These are phyloP conservation scores for Passer montanus DNA, from an alignment of 2,113 vertebrate genomes.

Conservation along the genomic window DNA sequence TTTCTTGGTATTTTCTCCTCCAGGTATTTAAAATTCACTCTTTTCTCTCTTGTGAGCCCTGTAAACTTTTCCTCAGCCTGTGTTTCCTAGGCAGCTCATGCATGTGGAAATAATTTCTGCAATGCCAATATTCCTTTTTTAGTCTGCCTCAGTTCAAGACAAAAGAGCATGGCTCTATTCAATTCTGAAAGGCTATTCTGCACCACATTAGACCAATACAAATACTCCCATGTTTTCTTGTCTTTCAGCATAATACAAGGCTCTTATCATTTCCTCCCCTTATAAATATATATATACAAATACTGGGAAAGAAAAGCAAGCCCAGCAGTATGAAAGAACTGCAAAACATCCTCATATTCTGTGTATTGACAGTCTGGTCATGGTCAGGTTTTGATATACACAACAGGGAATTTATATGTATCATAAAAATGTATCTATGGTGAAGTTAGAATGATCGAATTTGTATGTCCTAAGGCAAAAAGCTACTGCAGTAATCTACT, in stretches of 20 bases:
- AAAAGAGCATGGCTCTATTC: background rate
- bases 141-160: background rate
- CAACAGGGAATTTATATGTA: background rate
- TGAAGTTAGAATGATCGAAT: background rate
- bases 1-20: background rate
- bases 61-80: background rate
- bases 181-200: background rate
- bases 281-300: background rate
- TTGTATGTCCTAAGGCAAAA: background rate
- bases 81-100: background rate
- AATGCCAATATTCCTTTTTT: background rate
- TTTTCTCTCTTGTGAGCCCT: background rate
- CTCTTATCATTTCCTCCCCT: background rate
- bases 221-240: background rate
- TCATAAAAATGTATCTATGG: background rate
- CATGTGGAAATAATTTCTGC: background rate
- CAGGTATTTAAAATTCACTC: background rate
- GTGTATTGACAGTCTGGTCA: background rate
- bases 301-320: background rate
- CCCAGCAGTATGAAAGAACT: background rate
- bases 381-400: background rate
- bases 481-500: background rate
- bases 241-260: background rate
- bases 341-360: background rate
- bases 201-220: background rate